These are phyloP conservation scores for Clarias macrocephalus DNA, from an alignment of 2,113 vertebrate genomes.

Conservation along the genomic window DNA sequence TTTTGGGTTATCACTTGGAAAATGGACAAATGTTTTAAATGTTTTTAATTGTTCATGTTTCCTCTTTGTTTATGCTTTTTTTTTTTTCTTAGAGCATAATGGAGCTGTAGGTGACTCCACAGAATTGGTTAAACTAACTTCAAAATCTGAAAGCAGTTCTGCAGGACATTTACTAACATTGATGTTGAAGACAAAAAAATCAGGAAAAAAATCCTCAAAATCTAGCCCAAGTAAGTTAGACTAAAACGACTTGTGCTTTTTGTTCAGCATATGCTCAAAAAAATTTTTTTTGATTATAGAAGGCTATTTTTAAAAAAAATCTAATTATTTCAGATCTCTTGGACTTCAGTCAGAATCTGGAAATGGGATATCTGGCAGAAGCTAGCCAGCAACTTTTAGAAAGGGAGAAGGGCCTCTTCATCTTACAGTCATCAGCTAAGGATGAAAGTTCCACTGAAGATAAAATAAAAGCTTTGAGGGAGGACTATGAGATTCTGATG, in stretches of 20 bases:
- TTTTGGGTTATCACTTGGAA: not conserved
- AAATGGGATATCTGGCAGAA: slow-evolving; percentile 49
- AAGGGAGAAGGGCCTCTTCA: slow-evolving; percentile 71
- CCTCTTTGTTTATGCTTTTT: not conserved
- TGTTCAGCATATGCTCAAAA: not conserved
- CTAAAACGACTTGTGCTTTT: not conserved
- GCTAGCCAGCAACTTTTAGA: slow-evolving; percentile 68
- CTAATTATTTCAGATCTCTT: slow-evolving; percentile 12
- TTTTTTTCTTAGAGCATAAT: not conserved
- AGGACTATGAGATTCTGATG: slow-evolving; percentile 69
- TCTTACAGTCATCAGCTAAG: slow-evolving; percentile 55
- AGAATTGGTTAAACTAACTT: not conserved
- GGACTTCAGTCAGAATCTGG: slow-evolving; percentile 51
- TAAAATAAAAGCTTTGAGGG: slow-evolving; percentile 68
- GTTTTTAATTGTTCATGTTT: not conserved
- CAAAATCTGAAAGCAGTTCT: slow-evolving; percentile 1
- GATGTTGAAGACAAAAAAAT: not conserved
- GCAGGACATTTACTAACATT: not conserved
- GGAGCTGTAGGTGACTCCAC: not conserved
- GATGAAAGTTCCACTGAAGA: slow-evolving; percentile 61
- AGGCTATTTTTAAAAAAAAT: not conserved
- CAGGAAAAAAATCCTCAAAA: not conserved
- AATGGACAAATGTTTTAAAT: not conserved
- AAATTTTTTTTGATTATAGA: not conserved
- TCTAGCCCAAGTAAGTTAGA: not conserved